These are phyloP conservation scores for Tachypleus tridentatus DNA, from an alignment of 1,140 invertebrate genomes.

Conservation along the genomic window DNA sequence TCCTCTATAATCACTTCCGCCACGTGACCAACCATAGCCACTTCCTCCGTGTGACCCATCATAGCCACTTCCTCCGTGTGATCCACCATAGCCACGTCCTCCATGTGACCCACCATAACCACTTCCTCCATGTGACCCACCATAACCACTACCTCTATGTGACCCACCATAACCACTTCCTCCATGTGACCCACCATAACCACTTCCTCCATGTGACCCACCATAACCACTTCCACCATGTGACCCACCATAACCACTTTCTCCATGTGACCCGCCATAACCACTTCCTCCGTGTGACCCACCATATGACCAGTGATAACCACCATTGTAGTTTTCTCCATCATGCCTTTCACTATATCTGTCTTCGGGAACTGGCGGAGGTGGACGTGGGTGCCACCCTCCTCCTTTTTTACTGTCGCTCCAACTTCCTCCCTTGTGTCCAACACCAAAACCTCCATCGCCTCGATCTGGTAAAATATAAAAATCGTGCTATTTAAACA, in stretches of 20 bases:
- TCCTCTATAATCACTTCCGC: no score
- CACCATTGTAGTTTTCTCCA: neutral
- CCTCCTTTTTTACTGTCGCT: no score
- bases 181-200: slow-evolving; percentile 2
- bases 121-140: slow-evolving; percentile 29
- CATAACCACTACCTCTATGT: neutral
- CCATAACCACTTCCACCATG: neutral
- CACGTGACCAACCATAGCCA: slow-evolving; percentile 19
- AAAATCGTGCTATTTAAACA: neutral
- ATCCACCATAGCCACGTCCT: slow-evolving; percentile 35
- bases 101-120: slow-evolving; percentile 31
- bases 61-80: slow-evolving; percentile 33
- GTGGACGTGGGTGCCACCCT: neutral
- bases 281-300: neutral
- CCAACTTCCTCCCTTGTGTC: neutral
- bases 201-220: neutral
- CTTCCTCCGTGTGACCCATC: slow-evolving; percentile 33
- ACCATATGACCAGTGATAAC: neutral
- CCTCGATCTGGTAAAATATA: neutral
- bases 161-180: slow-evolving; percentile 4
- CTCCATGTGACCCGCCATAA: neutral
- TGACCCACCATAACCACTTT: neutral
- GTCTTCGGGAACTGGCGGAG: neutral
- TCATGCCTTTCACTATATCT: neutral
- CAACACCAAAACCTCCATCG: neutral